Evolutionary conservation across 2,888 invertebrate species (phyloP), one percentile per base, ranked within the genome.

Genomic region (Gibbula magus): DNA sequence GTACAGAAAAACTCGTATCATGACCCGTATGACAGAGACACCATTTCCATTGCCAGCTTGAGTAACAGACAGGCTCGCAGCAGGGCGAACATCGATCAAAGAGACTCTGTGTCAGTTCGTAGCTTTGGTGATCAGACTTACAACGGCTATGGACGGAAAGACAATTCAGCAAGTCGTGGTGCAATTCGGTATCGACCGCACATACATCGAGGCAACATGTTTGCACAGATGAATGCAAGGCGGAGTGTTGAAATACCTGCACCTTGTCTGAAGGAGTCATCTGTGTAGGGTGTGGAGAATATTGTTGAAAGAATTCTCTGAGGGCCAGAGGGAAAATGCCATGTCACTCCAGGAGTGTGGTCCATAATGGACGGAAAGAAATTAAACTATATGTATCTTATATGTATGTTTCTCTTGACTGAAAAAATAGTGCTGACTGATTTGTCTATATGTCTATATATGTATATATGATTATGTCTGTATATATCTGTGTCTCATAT

Each of bases 261-360:
- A 4, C 83, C 84, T 16, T 82, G 78, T 52, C 22, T 84, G 70
- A 82, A 82, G 70, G 84, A 84, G 45, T 84, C 84, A 2, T 84
- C 84, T 45, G 83, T 84, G 20, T 84, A 78, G 79, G n/a, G 18
- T 32, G 0, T 25, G 10, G 3, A 29, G 61, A 29, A 20, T 3
- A 45, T 10, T 45, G 45, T 45, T 10, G 4, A 1, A 13, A 1
- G 13, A 8, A 45, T 13, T 45, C 10, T 45, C 10, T n/a, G n/a
- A n/a, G n/a, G n/a, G n/a, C 45, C 10, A 45, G 10, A 7, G 1
- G 13, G 45, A 13, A 45, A 5, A 5, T 10, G 45, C 5, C 45
- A 7, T 45, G 13, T 10, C 5, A 1, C 45, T 13, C 45, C 5
- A 10, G 10, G 45, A 45, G 5, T 13, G 13, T 45, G 45, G n/a